Evolutionary conservation across 2,113 vertebrate genomes (phyloP), one percentile per base, ranked within the genome.

Genomic region (Okapia johnstoni): DNA sequence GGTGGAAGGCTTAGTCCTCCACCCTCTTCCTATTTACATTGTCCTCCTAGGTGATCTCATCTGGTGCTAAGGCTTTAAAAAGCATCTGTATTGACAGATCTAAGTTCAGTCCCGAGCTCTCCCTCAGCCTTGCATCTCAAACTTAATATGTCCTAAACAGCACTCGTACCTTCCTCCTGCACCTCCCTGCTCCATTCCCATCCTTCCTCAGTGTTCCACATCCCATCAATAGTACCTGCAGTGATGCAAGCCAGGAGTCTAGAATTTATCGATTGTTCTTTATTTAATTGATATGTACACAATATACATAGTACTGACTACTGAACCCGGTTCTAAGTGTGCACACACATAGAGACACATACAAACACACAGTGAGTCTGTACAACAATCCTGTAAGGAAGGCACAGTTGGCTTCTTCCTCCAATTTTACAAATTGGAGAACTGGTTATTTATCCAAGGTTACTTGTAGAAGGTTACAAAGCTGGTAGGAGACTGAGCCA

Each of bases 31-130:
- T 84, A 66, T 70, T 94, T 66, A 94, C 5, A 30, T 94, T 66
- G 90, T 94, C 93, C 90, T 87, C 30, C 66, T 60, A 93, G 52
- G 93, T 96, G 86, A 87, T 73, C 57, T 96, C 79, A 93, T 40
- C 43, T 14, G 7, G 73, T 54, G 30, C 43, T 33, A 79, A 50
- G 61, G 26, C 57, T 97, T 96, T 96, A 84, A 96, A 90, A 87
- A 96, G 60, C 30, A 14, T 1, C 11, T 33, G 33, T 23, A 11
- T 3, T 40, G 48, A 76, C 28, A 91, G 66, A 76, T 60, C 50
- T 54, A 88, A 80, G 23, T 52, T 86, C 33, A 86, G 57, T 63
- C 95, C 43, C 63, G 7, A 70, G 52, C 55, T 89, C 16, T 33
- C 21, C 30, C 30, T 88, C 30, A 85, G 92, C 11, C 25, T 26